Evolutionary conservation across 1,140 invertebrate species (phyloP).

Genomic region (Trichonephila clavata): DNA sequence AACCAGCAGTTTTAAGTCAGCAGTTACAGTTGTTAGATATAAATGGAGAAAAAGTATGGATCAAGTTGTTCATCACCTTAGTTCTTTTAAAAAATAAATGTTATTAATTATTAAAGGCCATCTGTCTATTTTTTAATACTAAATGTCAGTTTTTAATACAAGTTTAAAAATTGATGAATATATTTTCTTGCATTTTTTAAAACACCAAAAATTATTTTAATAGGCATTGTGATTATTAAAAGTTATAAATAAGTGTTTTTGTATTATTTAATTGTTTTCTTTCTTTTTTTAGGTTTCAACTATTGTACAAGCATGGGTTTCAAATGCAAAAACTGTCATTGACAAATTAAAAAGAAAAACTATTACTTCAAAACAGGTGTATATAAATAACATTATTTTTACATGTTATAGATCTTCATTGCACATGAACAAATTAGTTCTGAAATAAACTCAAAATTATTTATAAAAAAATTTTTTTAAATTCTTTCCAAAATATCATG

Average conservation of each 20-base stretch:
- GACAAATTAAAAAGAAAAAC: slow-evolving; percentile 67
- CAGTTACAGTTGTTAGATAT: slow-evolving; percentile 64
- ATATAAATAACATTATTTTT: background rate
- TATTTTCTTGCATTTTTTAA: background rate
- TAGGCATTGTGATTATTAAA: background rate
- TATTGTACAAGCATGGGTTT: slow-evolving; percentile 69
- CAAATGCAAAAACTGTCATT: slow-evolving; percentile 64
- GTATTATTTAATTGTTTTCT: background rate
- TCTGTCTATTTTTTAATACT: no score
- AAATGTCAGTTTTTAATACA: no score
- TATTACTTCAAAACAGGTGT: slow-evolving; percentile 64
- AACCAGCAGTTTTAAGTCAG: slow-evolving; percentile 67
- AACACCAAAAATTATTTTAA: background rate
- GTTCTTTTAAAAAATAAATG: no score
- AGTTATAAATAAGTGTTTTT: background rate
- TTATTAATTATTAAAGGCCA: no score
- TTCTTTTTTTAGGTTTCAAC: slow-evolving; percentile 56
- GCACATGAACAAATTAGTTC: no score
- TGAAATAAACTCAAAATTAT: no score
- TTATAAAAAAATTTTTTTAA: no score
- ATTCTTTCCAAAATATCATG: no score
- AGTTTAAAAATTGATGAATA: no score
- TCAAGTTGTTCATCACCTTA: no score
- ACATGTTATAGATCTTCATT: no score
- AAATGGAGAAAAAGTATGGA: slow-evolving; percentile 68